Percentiles rank a stretch among this genome's conserved stretches.
Evolutionary conservation across 1,140 invertebrate species (phyloP).

Genomic region (Tribolium castaneum): DNA sequence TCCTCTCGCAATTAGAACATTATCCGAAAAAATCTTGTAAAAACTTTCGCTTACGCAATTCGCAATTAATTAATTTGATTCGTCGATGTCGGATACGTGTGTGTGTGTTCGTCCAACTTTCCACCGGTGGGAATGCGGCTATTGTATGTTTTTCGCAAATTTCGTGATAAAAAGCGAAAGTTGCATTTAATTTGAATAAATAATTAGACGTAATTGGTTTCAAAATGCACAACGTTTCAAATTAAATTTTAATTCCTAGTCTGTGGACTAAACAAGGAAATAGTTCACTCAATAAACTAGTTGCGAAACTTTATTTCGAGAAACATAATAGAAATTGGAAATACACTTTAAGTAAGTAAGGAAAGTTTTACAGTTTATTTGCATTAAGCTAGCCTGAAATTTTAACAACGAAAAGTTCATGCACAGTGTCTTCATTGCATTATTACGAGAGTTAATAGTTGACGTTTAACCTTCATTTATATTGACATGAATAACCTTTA

Average conservation of each 20-base stretch:
- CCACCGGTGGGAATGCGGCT: neutral
- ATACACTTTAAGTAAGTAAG: too few relatives aligned
- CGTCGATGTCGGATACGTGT: neutral
- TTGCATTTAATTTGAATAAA: neutral
- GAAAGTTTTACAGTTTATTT: too few relatives aligned
- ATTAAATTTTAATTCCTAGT: neutral
- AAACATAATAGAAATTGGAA: too few relatives aligned
- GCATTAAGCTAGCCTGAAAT: too few relatives aligned
- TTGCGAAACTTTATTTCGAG: too few relatives aligned
- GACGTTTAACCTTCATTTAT: too few relatives aligned
- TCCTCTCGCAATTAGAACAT: neutral
- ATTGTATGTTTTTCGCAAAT: neutral
- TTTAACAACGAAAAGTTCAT: too few relatives aligned
- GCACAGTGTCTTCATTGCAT: too few relatives aligned
- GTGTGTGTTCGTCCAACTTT: neutral
- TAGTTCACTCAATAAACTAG: too few relatives aligned
- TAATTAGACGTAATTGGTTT: neutral
- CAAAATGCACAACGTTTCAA: neutral
- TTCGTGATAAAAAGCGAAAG: neutral
- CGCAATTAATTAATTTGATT: neutral
- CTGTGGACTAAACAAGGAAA: too few relatives aligned
- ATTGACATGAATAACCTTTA: too few relatives aligned
- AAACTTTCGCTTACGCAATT: neutral
- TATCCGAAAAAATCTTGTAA: neutral
- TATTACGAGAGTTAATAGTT: too few relatives aligned